Evolutionary conservation across 2,797 vertebrate species (phyloP).

Genomic region (Pitangus sulphuratus): DNA sequence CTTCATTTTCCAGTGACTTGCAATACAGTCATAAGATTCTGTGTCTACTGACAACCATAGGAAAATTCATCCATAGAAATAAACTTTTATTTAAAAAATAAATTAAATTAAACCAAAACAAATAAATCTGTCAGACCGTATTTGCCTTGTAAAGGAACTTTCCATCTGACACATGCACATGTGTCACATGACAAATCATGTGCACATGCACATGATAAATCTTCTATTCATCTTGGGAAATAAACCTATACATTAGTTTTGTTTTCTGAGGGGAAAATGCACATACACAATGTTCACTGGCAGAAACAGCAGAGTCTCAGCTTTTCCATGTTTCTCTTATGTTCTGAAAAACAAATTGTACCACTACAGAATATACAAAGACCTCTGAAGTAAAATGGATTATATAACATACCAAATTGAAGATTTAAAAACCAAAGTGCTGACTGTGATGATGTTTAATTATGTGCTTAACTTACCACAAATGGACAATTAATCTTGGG

Average conservation of each 20-base stretch:
- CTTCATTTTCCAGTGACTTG: conserved; percentile 45
- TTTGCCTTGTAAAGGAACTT: conserved; percentile 7
- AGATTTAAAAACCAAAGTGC: neutral
- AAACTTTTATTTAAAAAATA: neutral
- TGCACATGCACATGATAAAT: too few species aligned
- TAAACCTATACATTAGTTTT: neutral
- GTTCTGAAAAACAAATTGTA: neutral
- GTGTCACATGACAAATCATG: too few species aligned
- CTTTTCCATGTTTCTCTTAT: neutral
- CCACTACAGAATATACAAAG: neutral
- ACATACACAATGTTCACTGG: neutral
- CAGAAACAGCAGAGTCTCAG: neutral
- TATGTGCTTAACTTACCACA: neutral
- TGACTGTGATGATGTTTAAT: neutral
- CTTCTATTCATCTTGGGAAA: neutral
- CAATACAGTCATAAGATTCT: conserved; percentile 36
- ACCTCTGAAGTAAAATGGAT: neutral
- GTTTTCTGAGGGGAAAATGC: neutral
- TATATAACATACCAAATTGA: neutral
- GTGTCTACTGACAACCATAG: conserved; percentile 2
- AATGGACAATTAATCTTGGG: neutral
- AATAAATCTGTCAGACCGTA: neutral
- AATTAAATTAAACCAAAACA: neutral
- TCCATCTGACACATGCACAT: neutral
- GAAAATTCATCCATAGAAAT: conserved; percentile 34